A percentile compares a stretch with the other conserved stretches of the same genome.
Evolutionary conservation across 2,888 invertebrate species (phyloP).

Genomic region (Rhorus exstirpatorius): DNA sequence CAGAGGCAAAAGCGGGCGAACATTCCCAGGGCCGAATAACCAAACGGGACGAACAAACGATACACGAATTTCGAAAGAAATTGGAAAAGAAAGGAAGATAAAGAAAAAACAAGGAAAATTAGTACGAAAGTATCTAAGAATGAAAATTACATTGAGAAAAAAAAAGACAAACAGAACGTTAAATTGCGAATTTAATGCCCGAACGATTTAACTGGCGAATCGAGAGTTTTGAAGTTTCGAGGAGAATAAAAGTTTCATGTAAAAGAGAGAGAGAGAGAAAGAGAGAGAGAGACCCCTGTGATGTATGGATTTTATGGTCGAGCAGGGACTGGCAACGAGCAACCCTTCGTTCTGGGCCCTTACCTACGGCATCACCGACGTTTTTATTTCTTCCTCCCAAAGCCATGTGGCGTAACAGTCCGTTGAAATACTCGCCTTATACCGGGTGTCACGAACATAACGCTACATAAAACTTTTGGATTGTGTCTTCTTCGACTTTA

Average conservation of each 20-base stretch:
- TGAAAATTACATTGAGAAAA: too few species aligned
- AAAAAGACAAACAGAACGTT: too few species aligned
- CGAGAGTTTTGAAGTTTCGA: slow-evolving; percentile 22
- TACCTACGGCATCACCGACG: slow-evolving; percentile 54
- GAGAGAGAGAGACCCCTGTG: too few species aligned
- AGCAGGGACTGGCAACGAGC: slow-evolving; percentile 28
- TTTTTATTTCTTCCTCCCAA: slow-evolving; percentile 52
- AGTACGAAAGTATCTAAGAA: too few species aligned
- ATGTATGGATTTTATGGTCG: slow-evolving; percentile 15
- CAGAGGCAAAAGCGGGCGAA: slow-evolving; percentile 80
- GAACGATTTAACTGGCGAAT: not conserved
- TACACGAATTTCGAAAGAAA: slow-evolving; percentile 61
- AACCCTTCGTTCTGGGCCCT: slow-evolving; percentile 67
- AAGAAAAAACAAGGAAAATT: not conserved
- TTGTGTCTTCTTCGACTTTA: slow-evolving; percentile 14
- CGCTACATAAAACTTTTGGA: slow-evolving; percentile 12
- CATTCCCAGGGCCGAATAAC: slow-evolving; percentile 85
- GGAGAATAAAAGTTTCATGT: slow-evolving; percentile 41
- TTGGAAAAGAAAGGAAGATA: slow-evolving; percentile 13
- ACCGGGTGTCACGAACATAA: slow-evolving; percentile 61
- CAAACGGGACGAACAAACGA: slow-evolving; percentile 79
- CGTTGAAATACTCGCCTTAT: slow-evolving; percentile 58
- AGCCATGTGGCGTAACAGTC: slow-evolving; percentile 75
- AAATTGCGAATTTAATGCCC: not conserved
- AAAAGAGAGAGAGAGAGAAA: slow-evolving; percentile 10